Conservation (phyloP, 2,888 invertebrate species). For the Macrophya alboannulata region DNA sequence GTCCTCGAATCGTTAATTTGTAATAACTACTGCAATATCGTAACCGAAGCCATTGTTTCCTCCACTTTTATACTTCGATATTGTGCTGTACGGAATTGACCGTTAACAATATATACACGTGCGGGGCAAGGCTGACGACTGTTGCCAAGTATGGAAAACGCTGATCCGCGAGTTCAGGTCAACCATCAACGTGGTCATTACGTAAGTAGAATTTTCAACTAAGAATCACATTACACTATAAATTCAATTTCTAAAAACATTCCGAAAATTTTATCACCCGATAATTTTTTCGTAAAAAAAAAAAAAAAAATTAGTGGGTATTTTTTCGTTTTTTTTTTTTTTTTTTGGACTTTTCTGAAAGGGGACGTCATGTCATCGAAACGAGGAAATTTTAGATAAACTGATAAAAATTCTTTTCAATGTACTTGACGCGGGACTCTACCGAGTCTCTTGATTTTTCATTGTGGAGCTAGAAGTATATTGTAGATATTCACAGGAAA, state of each 20-base stretch:
- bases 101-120: conserved; percentile 15
- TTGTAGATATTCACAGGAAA: too few species aligned
- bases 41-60: neutral
- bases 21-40: neutral
- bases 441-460: too few species aligned
- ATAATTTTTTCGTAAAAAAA: too few species aligned
- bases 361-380: too few species aligned
- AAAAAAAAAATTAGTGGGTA: too few species aligned
- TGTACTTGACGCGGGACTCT: too few species aligned
- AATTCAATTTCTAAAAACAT: neutral
- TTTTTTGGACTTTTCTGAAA: too few species aligned
- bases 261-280: neutral
- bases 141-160: conserved; percentile 43
- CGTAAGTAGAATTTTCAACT: conserved; percentile 36
- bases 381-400: too few species aligned
- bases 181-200: neutral
- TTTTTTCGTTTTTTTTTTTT: too few species aligned
- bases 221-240: neutral
- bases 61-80: neutral
- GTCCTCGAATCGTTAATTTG: neutral
- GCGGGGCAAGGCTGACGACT: conserved; percentile 25
- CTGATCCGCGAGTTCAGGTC: conserved; percentile 23
- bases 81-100: conserved; percentile 26
- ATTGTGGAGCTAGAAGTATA: too few species aligned
- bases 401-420: too few species aligned